Percentiles rank a stretch among this genome's conserved stretches.
These are phyloP conservation scores for Mystacides longicornis DNA, from an alignment of 2,888 invertebrate species.

Conservation along the genomic window DNA sequence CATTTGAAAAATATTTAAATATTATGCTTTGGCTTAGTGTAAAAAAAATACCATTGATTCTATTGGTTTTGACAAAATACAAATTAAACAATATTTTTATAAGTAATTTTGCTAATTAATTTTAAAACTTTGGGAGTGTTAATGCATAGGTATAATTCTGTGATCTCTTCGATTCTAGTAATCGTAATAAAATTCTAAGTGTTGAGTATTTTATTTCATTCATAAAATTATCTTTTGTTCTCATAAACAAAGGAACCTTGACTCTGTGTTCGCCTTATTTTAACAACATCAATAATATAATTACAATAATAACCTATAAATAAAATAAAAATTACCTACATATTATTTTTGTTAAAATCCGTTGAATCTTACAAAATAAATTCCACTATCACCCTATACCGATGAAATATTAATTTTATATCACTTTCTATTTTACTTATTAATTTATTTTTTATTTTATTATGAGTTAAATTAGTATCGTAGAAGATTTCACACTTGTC, in stretches of 20 bases:
- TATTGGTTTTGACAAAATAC: too few relatives aligned
- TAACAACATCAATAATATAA: neutral
- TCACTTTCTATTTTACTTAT: neutral
- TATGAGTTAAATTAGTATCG: neutral
- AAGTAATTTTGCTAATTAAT: too few relatives aligned
- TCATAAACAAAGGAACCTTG: conserved; percentile 22
- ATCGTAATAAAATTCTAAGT: too few relatives aligned
- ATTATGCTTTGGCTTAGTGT: too few relatives aligned
- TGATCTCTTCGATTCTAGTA: too few relatives aligned
- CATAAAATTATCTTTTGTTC: neutral
- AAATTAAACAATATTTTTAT: too few relatives aligned
- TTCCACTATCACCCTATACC: neutral
- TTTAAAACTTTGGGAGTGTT: too few relatives aligned
- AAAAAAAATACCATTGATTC: too few relatives aligned
- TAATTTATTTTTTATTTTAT: neutral
- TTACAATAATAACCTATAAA: conserved; percentile 9
- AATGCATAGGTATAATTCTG: too few relatives aligned
- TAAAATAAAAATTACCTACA: neutral
- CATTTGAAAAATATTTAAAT: too few relatives aligned
- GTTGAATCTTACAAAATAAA: neutral
- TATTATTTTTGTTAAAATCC: neutral
- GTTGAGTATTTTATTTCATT: neutral
- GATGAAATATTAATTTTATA: conserved; percentile 1
- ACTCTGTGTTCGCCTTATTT: neutral
- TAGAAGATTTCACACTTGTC: neutral